Evolutionary conservation across 2,113 vertebrate genomes (phyloP).

Genomic region (Ctenomys sociabilis): DNA sequence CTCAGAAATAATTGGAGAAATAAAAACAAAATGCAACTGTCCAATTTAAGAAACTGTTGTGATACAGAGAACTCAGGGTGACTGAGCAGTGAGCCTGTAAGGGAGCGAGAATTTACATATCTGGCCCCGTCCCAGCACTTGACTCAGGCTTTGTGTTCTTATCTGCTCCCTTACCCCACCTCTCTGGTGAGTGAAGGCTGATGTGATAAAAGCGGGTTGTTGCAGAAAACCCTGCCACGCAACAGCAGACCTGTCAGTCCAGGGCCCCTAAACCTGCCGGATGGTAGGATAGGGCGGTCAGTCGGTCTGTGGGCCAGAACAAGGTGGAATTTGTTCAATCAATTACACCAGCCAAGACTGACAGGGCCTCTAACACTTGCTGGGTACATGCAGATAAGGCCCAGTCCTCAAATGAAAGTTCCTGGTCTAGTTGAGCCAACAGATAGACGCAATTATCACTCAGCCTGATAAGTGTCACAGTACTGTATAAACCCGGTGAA

Average conservation of each 20-base stretch:
- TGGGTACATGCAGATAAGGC: neutral
- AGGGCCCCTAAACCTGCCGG: neutral
- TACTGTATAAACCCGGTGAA: neutral
- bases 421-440: neutral
- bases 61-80: neutral
- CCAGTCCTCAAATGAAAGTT: neutral
- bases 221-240: neutral
- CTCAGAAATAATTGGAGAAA: neutral
- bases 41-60: neutral
- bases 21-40: neutral
- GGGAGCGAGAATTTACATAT: neutral
- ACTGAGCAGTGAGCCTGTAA: neutral
- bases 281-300: neutral
- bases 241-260: neutral
- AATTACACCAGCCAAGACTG: neutral
- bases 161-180: neutral
- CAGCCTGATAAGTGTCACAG: neutral
- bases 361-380: neutral
- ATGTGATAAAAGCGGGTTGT: neutral
- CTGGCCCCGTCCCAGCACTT: neutral
- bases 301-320: neutral
- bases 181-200: neutral
- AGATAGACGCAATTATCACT: neutral
- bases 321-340: neutral
- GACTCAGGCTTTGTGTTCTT: neutral